Evolutionary conservation across 2,797 vertebrate species (phyloP).

Genomic region (Falco peregrinus): DNA sequence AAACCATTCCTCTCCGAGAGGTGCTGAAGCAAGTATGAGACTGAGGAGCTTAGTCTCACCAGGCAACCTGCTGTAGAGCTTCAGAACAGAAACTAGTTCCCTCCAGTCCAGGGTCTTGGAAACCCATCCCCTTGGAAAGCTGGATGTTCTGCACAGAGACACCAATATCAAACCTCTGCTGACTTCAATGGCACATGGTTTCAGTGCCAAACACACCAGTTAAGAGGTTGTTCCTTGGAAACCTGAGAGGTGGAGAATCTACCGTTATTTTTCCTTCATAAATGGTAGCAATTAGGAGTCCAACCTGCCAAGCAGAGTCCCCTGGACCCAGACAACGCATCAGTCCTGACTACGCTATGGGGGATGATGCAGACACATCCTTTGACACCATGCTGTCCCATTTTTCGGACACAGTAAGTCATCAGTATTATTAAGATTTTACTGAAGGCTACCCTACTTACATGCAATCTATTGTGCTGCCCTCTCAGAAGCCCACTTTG

Average conservation of each 20-base stretch:
- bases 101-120: not conserved
- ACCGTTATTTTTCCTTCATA: not conserved
- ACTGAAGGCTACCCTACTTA: not conserved
- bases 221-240: not conserved
- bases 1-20: not conserved
- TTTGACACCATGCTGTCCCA: not conserved
- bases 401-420: not conserved
- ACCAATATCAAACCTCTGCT: not conserved
- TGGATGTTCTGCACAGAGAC: not conserved
- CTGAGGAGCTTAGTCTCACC: not conserved
- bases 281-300: not conserved
- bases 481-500: not conserved
- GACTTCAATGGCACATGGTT: accelerated
- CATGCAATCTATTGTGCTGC: not conserved
- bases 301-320: not conserved
- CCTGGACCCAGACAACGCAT: not conserved
- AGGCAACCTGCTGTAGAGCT: not conserved
- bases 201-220: not conserved
- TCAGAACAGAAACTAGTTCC: not conserved
- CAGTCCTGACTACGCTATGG: not conserved
- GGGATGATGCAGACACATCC: not conserved
- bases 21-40: not conserved
- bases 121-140: not conserved
- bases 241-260: not conserved
- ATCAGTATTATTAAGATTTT: not conserved